Percentiles rank a stretch among this genome's conserved stretches.
These are phyloP conservation scores for Atherinomorus stipes DNA, from an alignment of 2,113 vertebrate genomes.

Conservation along the genomic window DNA sequence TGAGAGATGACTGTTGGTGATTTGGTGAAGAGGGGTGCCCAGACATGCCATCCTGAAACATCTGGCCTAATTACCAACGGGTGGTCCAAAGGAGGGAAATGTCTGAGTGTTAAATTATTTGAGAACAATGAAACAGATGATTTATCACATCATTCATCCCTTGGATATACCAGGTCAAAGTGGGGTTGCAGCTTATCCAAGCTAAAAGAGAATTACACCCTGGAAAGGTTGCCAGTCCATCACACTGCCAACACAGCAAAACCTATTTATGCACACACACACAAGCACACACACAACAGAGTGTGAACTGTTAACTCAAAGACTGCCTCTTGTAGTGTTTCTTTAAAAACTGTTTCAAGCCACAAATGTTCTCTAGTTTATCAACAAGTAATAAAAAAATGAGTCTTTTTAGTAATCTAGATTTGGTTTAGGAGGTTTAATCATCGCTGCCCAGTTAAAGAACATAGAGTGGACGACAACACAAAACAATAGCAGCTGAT, in stretches of 20 bases:
- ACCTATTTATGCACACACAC: neutral
- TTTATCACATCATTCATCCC: too few relatives aligned
- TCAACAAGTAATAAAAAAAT: too few relatives aligned
- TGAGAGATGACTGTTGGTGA: conserved; percentile 8
- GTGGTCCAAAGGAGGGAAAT: conserved; percentile 10
- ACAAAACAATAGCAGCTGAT: too few relatives aligned
- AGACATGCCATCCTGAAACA: conserved; percentile 9
- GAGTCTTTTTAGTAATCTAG: too few relatives aligned
- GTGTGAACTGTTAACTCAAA: too few relatives aligned
- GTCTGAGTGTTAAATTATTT: conserved; percentile 13
- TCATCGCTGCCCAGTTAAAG: neutral
- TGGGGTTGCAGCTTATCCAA: neutral
- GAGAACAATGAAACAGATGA: neutral
- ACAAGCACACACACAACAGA: too few relatives aligned
- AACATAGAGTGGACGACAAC: too few relatives aligned
- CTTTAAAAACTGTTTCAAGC: neutral
- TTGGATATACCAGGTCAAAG: neutral
- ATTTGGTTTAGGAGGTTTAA: too few relatives aligned
- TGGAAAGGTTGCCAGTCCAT: neutral
- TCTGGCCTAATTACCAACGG: conserved; percentile 8
- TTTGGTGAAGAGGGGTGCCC: conserved; percentile 2
- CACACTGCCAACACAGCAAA: neutral
- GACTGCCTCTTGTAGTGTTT: neutral
- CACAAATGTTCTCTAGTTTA: too few relatives aligned
- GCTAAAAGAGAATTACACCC: neutral